Evolutionary conservation across 2,888 invertebrate genomes (phyloP).

Genomic region (Vandiemenella viatica): DNA sequence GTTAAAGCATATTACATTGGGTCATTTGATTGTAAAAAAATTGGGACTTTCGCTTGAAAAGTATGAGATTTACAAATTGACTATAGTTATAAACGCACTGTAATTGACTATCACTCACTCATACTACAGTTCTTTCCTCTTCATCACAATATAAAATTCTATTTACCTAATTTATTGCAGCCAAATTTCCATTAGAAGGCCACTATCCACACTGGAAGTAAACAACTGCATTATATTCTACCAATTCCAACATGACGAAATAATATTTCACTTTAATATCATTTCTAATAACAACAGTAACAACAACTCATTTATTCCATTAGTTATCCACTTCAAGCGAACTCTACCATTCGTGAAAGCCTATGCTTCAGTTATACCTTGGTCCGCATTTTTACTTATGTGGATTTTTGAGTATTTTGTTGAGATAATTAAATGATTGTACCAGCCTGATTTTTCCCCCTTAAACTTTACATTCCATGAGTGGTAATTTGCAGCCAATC

Average conservation of each 20-base stretch:
- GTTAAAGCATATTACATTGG: slow-evolving; percentile 1
- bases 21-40: slow-evolving; percentile 15
- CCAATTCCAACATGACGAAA: slow-evolving; percentile 2
- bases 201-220: slow-evolving; percentile 2
- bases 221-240: not conserved
- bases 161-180: slow-evolving; percentile 3
- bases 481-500: no score
- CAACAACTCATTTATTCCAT: no score
- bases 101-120: not conserved
- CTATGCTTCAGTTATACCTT: no score
- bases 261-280: not conserved
- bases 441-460: no score
- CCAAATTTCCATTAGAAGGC: slow-evolving; percentile 1
- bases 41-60: slow-evolving; percentile 13
- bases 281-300: not conserved
- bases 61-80: slow-evolving; percentile 14
- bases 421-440: no score
- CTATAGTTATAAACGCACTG: slow-evolving; percentile 9
- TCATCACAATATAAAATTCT: not conserved
- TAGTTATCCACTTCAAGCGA: no score
- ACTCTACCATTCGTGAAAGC: no score
- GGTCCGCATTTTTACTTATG: no score
- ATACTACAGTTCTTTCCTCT: not conserved
- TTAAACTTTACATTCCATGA: no score
- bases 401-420: no score